A percentile compares a stretch with the other conserved stretches of the same genome.
Evolutionary conservation across 2,113 vertebrate species (phyloP).

Genomic region (Malurus melanocephalus): DNA sequence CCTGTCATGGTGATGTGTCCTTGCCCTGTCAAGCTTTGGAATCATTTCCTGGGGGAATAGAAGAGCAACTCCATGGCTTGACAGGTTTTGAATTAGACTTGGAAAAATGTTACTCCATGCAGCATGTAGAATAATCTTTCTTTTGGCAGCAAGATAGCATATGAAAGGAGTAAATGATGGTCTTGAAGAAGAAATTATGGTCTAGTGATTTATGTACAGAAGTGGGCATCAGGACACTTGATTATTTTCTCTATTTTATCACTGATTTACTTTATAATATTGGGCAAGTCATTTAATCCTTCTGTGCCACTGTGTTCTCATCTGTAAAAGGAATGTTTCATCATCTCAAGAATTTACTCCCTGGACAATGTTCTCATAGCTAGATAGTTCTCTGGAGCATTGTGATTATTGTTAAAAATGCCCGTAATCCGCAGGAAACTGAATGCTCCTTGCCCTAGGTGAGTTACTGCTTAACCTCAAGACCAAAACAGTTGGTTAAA

Average conservation of each 20-base stretch:
- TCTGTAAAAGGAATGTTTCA: constrained; percentile 20
- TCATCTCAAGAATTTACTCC: background rate
- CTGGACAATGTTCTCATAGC: background rate
- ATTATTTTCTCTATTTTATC: constrained; percentile 32
- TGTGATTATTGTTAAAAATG: background rate
- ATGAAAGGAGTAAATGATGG: background rate
- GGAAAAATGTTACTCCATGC: constrained; percentile 29
- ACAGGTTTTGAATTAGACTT: constrained; percentile 48
- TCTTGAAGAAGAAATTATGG: constrained; percentile 24
- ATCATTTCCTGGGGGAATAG: constrained; percentile 17
- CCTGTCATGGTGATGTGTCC: background rate
- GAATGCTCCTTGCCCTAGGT: background rate
- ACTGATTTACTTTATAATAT: constrained; percentile 18
- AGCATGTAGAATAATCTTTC: constrained; percentile 22
- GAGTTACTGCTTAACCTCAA: constrained; percentile 16
- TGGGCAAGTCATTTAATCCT: background rate
- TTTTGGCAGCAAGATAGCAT: constrained; percentile 1
- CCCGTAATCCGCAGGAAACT: background rate
- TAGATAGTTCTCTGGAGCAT: background rate
- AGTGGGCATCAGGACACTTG: background rate
- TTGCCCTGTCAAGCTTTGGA: constrained; percentile 23
- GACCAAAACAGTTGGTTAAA: background rate
- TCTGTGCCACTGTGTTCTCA: background rate
- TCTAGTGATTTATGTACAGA: constrained; percentile 13
- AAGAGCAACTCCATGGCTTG: background rate